phyloP scores from a whole-genome alignment of 1,140 invertebrate genomes.

The Bombus picipes region DNA sequence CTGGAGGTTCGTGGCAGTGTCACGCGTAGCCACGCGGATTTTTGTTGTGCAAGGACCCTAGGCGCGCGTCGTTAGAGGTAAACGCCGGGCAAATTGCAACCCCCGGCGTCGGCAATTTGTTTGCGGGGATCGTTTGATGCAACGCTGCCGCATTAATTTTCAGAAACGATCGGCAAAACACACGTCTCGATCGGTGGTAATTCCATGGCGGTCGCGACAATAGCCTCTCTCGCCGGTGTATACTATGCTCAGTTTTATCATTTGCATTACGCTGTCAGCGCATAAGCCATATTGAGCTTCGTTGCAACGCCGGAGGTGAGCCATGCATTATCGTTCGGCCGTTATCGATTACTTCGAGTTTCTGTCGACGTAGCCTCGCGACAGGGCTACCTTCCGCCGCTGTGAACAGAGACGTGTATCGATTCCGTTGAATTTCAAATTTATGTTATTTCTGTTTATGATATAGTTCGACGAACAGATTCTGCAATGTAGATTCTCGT shows the following conservation, averaged over 20 bases:
- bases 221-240: neutral
- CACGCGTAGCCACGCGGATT: conserved; percentile 24
- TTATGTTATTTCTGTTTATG: conserved; percentile 1
- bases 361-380: conserved; percentile 1
- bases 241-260: conserved; percentile 34
- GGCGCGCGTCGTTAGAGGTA: conserved; percentile 8
- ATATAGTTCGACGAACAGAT: neutral
- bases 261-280: conserved; percentile 45
- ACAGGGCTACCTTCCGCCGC: neutral
- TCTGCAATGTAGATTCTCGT: neutral
- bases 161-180: conserved; percentile 49
- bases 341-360: conserved; percentile 44
- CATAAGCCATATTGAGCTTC: conserved; percentile 22
- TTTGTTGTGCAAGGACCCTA: conserved; percentile 2
- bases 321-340: conserved; percentile 38
- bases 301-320: conserved; percentile 14
- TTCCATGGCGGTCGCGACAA: conserved; percentile 32
- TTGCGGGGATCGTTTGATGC: conserved; percentile 1
- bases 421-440: neutral
- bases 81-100: conserved; percentile 43
- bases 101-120: conserved; percentile 30
- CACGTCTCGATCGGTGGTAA: conserved; percentile 45
- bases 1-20: neutral
- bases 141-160: conserved; percentile 38
- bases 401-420: neutral